These are phyloP conservation scores for Zaprionus africanus DNA, from an alignment of 1,140 invertebrate species.

Conservation along the genomic window DNA sequence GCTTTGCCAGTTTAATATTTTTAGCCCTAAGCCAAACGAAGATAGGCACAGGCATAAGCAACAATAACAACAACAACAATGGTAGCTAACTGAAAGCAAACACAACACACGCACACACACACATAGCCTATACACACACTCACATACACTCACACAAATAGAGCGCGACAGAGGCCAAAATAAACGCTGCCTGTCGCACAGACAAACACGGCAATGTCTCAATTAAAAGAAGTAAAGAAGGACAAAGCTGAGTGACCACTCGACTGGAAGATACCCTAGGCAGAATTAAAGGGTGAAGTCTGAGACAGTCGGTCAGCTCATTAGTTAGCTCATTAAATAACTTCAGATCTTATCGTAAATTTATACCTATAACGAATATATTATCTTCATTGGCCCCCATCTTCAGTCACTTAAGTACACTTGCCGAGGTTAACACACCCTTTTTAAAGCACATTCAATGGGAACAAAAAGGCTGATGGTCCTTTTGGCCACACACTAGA, in stretches of 20 bases:
- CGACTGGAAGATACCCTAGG: not conserved
- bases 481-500: conserved; percentile 46
- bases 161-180: conserved; percentile 57
- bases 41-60: conserved; percentile 49
- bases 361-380: no score
- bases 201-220: conserved; percentile 62
- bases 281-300: not conserved
- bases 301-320: not conserved
- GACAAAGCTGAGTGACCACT: not conserved
- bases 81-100: conserved; percentile 68
- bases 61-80: conserved; percentile 33
- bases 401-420: not conserved
- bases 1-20: conserved; percentile 75
- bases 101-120: conserved; percentile 29
- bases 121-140: conserved; percentile 2
- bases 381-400: no score
- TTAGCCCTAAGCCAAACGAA: conserved; percentile 75
- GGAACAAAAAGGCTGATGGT: conserved; percentile 59
- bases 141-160: conserved; percentile 40
- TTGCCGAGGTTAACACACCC: not conserved
- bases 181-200: conserved; percentile 52
- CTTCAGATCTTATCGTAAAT: no score
- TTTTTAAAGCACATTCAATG: not conserved
- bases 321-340: no score
- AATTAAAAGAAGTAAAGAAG: conserved; percentile 60